These are phyloP conservation scores for Protonemura montana DNA, from an alignment of 2,888 invertebrate genomes.

Conservation along the genomic window DNA sequence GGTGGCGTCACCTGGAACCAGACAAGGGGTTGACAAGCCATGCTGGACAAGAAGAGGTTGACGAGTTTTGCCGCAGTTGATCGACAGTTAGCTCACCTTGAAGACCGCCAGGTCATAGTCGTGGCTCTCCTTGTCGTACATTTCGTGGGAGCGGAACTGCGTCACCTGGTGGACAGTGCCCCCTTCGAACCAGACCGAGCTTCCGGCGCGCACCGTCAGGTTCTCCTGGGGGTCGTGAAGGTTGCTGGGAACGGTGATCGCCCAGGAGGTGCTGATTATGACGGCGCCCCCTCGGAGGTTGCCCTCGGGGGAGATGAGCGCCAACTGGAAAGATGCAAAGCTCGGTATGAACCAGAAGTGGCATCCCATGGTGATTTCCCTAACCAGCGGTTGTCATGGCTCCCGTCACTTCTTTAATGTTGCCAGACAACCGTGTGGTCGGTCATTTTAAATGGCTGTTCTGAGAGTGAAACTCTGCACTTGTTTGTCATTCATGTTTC, in stretches of 20 bases:
- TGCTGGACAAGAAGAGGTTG: too few relatives aligned
- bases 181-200: background rate
- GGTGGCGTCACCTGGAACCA: constrained; percentile 20
- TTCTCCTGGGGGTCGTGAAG: background rate
- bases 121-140: background rate
- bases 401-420: too few relatives aligned
- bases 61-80: too few relatives aligned
- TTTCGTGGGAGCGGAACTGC: background rate
- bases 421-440: too few relatives aligned
- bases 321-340: background rate
- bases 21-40: background rate
- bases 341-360: too few relatives aligned
- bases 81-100: constrained; percentile 53
- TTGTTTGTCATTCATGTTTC: background rate
- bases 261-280: constrained; percentile 14
- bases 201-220: constrained; percentile 15
- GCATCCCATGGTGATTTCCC: too few relatives aligned
- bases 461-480: too few relatives aligned
- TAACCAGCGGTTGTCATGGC: too few relatives aligned
- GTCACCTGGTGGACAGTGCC: constrained; percentile 22
- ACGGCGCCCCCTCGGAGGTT: background rate
- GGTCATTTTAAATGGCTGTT: too few relatives aligned
- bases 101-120: constrained; percentile 62
- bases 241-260: background rate
- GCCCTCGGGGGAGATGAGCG: background rate